Evolutionary conservation across 2,888 invertebrate species (phyloP).

Genomic region (Microplitis deprimator): DNA sequence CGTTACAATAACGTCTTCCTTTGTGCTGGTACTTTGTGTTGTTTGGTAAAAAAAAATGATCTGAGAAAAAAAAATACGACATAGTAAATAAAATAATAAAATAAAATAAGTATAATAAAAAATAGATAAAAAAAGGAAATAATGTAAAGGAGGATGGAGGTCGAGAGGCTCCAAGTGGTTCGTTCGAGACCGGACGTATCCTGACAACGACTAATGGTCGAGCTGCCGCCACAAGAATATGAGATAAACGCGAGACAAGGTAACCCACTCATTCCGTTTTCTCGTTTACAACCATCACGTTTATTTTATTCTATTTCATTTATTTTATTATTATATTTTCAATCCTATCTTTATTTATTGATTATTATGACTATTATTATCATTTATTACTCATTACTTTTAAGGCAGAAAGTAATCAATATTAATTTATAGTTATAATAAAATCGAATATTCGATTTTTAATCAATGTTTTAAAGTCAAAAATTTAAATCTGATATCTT

Average conservation of each 20-base stretch:
- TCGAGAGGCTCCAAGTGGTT: slow-evolving; percentile 53
- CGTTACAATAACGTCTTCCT: slow-evolving; percentile 61
- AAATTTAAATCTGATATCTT: too few relatives aligned
- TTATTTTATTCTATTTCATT: slow-evolving; percentile 35
- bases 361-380: background rate
- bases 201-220: slow-evolving; percentile 67
- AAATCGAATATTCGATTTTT: too few relatives aligned
- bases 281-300: slow-evolving; percentile 60
- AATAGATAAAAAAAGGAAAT: slow-evolving; percentile 27
- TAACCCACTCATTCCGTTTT: slow-evolving; percentile 58
- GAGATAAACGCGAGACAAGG: slow-evolving; percentile 62
- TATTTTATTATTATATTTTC: background rate
- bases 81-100: slow-evolving; percentile 26
- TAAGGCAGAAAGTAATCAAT: background rate
- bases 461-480: too few relatives aligned
- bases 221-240: slow-evolving; percentile 58
- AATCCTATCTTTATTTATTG: background rate
- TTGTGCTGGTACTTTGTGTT: slow-evolving; percentile 54
- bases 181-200: slow-evolving; percentile 60
- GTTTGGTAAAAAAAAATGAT: slow-evolving; percentile 38
- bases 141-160: slow-evolving; percentile 46
- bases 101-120: slow-evolving; percentile 28
- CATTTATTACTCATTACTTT: background rate
- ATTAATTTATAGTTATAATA: background rate
- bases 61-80: slow-evolving; percentile 26